Conservation (phyloP, 2,888 invertebrate species). For the Oxytorus armatus region DNA sequence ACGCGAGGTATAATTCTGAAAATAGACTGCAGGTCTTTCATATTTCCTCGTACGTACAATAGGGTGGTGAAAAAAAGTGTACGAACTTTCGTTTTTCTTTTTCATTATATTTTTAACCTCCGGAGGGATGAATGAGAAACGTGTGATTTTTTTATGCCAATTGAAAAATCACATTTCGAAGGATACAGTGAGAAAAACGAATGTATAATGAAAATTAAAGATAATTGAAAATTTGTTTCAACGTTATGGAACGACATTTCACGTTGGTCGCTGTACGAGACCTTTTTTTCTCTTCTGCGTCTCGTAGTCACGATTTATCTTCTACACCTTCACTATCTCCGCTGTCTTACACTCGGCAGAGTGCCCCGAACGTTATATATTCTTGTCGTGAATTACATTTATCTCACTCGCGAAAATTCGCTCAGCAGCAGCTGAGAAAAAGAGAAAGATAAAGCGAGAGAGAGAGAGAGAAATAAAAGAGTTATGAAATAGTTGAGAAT, state of each 20-base stretch:
- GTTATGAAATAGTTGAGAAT: neutral
- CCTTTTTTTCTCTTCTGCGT: neutral
- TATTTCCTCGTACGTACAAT: neutral
- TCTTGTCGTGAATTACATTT: neutral
- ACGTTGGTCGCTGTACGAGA: neutral
- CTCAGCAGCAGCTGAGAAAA: no score
- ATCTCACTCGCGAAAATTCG: neutral
- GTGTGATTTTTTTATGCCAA: neutral
- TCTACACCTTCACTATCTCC: neutral
- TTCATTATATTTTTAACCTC: slow-evolving; percentile 5
- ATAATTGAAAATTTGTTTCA: neutral
- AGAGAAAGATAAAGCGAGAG: neutral
- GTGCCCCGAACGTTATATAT: neutral
- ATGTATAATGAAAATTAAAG: neutral
- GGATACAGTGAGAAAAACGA: no score
- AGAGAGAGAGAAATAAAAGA: neutral
- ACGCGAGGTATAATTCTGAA: slow-evolving; percentile 31
- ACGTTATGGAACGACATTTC: neutral
- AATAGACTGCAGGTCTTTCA: neutral
- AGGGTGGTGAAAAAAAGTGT: slow-evolving; percentile 4
- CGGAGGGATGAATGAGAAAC: slow-evolving; percentile 2
- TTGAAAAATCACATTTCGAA: no score
- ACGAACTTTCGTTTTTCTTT: neutral
- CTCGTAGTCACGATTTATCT: slow-evolving; percentile 9
- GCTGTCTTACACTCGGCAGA: slow-evolving; percentile 3